A percentile compares a stretch with the other conserved stretches of the same genome.
Evolutionary conservation across 2,797 vertebrate species (phyloP).

Genomic region (Molossus alvarezi): DNA sequence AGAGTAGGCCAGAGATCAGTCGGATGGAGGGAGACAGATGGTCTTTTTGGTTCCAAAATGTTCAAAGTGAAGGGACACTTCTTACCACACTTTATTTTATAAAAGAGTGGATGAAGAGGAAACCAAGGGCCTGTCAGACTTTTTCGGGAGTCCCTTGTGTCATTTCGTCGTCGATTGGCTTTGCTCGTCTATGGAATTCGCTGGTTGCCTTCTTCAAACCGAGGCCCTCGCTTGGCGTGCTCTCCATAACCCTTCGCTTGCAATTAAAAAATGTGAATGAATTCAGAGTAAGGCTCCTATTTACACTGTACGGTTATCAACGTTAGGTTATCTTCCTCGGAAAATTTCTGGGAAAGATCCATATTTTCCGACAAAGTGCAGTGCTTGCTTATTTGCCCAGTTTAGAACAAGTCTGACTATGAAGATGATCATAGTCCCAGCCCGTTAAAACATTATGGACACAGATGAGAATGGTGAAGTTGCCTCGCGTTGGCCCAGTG

Average conservation of each 20-base stretch:
- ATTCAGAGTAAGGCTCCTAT: not conserved
- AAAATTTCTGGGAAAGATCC: not conserved
- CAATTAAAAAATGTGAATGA: not conserved
- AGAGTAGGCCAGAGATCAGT: constrained; percentile 84
- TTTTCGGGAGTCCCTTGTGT: constrained; percentile 1
- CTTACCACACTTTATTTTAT: constrained; percentile 63
- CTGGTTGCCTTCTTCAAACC: not conserved
- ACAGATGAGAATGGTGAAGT: not conserved
- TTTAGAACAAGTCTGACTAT: not conserved
- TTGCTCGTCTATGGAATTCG: not conserved
- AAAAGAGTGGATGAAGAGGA: constrained; percentile 73
- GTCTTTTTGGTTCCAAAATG: constrained; percentile 72
- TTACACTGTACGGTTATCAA: not conserved
- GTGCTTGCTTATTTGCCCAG: not conserved
- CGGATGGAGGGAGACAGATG: constrained; percentile 79
- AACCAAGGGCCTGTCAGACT: not conserved
- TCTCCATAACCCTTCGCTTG: not conserved
- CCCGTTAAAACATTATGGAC: constrained; percentile 45
- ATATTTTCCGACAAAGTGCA: not conserved
- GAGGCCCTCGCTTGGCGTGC: not conserved
- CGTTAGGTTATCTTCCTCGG: not conserved
- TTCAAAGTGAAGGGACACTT: constrained; percentile 79
- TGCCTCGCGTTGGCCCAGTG: not conserved
- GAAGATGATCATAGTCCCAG: not conserved
- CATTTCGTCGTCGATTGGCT: constrained; percentile 48